Evolutionary conservation across 2,888 invertebrate genomes (phyloP), one percentile per base, ranked within the genome.

Genomic region (Leucania comma): DNA sequence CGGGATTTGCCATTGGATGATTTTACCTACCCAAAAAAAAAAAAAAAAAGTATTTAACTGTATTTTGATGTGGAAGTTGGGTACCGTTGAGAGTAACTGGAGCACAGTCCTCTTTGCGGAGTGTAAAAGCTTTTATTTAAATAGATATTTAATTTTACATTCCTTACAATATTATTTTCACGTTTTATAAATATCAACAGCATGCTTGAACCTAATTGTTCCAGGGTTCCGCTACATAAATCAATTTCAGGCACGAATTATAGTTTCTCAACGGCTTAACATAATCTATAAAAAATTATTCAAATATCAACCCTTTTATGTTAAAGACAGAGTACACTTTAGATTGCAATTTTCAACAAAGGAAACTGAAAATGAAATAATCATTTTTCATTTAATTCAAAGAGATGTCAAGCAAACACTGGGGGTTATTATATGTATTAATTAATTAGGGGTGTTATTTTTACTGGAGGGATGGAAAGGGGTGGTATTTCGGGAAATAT

Each of bases 381-480:
- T 90, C 72, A 84, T 87, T 91, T 92, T 90, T 92, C 91, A 92
- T 87, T 87, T 83, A 87, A 91, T 91, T 91, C 82, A 78, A 91
- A 90, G 90, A 87, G 84, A 82, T 85, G 88, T 87, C 88, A 85
- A 82, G 82, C 74, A 84, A 86, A 85, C 73, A 78, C 73, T 69
- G 77, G 76, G 72, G 76, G 81, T 68, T 80, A 79, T 81, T 82
- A 74, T 81, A 74, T 62, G 71, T 77, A 80, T 81, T 83, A 72
- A 83, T 83, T 79, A 84, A 84, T 84, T 68, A 70, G 66, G 74
- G 73, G 67, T 24, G 57, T 56, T 65, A 81, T 74, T 83, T 80
- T 85, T 78, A 72, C 68, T 63, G 66, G 57, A 64, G 57, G 71
- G 66, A 58, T 68, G 72, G n/a, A 67, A 78, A 73, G 72, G 69